Percentiles rank a stretch among this genome's conserved stretches.
Conservation (phyloP, 2,113 vertebrate genomes). For the Lophura nycthemera region DNA sequence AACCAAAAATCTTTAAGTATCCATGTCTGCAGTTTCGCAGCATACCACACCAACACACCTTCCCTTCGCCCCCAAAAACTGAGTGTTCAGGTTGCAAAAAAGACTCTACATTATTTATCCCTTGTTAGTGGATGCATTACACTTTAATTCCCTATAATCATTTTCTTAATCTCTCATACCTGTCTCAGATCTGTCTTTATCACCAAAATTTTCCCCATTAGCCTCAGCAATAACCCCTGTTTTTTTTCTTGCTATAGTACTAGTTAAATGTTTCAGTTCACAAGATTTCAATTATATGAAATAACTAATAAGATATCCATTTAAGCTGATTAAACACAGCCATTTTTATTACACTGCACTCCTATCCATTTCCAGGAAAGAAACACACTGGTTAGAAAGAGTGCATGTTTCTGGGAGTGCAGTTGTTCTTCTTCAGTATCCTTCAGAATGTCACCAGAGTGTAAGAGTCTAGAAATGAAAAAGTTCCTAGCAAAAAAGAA, state of each 20-base stretch:
- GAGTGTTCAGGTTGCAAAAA: not conserved
- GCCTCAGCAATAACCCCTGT: not conserved
- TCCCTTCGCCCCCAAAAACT: fast-evolving
- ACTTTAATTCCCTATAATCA: not conserved
- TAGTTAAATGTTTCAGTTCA: not conserved
- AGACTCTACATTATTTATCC: not conserved
- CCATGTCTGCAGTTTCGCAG: not conserved
- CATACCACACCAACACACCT: not conserved
- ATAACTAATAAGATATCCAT: not conserved
- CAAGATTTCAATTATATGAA: not conserved
- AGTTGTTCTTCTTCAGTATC: not conserved
- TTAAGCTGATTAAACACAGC: constrained; percentile 13
- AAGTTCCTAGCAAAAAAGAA: not conserved
- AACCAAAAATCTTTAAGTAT: fast-evolving
- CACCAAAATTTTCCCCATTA: not conserved
- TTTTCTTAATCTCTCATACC: not conserved
- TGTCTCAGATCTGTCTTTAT: not conserved
- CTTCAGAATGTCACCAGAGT: not conserved
- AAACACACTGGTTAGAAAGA: fast-evolving
- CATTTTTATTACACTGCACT: not conserved
- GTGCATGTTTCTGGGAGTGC: not conserved
- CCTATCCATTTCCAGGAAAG: not conserved
- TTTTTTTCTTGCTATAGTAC: not conserved
- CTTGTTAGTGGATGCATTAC: not conserved
- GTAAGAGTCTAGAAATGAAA: not conserved